A percentile compares a stretch with the other conserved stretches of the same genome.
Conservation (phyloP, 2,113 vertebrate genomes). For the Indri indri region DNA sequence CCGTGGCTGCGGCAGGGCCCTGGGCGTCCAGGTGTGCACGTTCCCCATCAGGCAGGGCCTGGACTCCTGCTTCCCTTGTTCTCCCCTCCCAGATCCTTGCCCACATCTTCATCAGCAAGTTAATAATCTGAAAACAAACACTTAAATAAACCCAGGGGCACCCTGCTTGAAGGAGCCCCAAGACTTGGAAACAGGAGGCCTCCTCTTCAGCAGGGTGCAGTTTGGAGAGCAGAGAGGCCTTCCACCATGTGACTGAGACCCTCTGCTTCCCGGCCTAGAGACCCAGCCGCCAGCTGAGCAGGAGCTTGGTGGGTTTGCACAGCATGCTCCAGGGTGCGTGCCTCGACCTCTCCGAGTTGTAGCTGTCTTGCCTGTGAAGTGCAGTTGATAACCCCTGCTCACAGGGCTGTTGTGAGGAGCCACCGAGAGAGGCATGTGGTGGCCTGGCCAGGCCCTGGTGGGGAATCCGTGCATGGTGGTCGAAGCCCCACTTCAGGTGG, state of each 20-base stretch:
- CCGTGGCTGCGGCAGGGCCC: rapidly evolving
- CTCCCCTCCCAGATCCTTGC: not conserved
- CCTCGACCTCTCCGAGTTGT: not conserved
- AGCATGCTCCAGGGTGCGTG: rapidly evolving
- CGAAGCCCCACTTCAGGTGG: not conserved
- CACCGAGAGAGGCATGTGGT: not conserved
- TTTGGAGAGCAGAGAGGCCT: not conserved
- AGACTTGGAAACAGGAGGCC: not conserved
- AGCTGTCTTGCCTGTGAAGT: not conserved
- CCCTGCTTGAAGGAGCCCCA: not conserved
- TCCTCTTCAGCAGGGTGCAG: not conserved
- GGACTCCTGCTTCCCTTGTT: not conserved
- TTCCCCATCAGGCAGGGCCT: rapidly evolving
- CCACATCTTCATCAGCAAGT: not conserved
- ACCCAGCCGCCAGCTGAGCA: rapidly evolving
- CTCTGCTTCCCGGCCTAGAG: not conserved
- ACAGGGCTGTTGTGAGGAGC: rapidly evolving
- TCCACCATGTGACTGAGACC: rapidly evolving
- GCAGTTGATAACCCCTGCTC: not conserved
- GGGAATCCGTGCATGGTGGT: rapidly evolving
- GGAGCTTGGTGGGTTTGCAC: rapidly evolving
- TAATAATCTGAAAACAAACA: not conserved
- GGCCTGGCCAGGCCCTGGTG: not conserved
- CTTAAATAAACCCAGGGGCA: not conserved
- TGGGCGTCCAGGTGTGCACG: not conserved